phyloP scores from a whole-genome alignment of 2,888 invertebrate species.

The Acronicta alni region DNA sequence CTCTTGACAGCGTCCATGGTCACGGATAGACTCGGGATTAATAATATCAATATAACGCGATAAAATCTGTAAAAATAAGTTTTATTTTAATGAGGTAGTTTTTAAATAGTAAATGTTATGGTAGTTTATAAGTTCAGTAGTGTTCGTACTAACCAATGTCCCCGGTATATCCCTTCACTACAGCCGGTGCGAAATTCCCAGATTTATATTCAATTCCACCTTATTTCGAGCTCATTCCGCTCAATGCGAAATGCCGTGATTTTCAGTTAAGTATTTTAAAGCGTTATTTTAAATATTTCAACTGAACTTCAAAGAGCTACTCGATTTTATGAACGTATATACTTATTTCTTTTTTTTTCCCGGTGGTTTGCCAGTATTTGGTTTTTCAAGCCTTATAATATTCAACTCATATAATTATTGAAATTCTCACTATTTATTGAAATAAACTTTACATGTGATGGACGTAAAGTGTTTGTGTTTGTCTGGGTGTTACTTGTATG shows the following conservation, averaged over 20 bases:
- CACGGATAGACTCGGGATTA: too few species aligned
- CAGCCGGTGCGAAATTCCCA: slow-evolving; percentile 25
- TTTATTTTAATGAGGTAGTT: too few species aligned
- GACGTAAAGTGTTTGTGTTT: too few species aligned
- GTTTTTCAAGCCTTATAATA: neutral
- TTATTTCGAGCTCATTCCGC: slow-evolving; percentile 55
- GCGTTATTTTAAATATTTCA: slow-evolving; percentile 33
- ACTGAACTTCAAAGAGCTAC: slow-evolving; percentile 17
- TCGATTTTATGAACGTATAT: slow-evolving; percentile 4
- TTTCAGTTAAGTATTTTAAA: slow-evolving; percentile 48
- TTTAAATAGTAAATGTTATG: too few species aligned
- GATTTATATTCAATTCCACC: slow-evolving; percentile 57
- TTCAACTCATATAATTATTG: too few species aligned
- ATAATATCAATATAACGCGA: too few species aligned
- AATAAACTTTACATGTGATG: too few species aligned
- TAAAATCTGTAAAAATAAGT: too few species aligned
- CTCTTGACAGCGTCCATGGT: too few species aligned
- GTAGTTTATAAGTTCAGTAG: slow-evolving; percentile 33
- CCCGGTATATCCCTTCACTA: slow-evolving; percentile 22
- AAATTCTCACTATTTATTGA: too few species aligned
- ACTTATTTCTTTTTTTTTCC: neutral
- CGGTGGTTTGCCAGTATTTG: neutral
- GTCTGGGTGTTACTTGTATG: too few species aligned
- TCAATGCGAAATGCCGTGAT: slow-evolving; percentile 44
- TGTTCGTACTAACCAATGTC: slow-evolving; percentile 20